Evolutionary conservation across 2,888 invertebrate genomes (phyloP), one percentile per base, ranked within the genome.

Genomic region (Acleris sparsana): DNA sequence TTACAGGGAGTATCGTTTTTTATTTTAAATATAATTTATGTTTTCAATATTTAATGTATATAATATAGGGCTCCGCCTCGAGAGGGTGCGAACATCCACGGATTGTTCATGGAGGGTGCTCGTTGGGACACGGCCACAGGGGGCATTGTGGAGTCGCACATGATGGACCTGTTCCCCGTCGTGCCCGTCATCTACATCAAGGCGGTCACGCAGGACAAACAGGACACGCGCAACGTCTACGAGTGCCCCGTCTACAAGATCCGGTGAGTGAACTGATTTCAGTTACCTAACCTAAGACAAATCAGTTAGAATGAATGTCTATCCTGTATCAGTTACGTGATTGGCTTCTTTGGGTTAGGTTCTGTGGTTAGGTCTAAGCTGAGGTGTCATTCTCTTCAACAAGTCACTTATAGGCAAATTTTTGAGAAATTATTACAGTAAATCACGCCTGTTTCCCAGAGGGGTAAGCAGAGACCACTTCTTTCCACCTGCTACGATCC

Each of bases 201-300:
- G 85, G 97, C 97, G 1, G 95, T 97, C 58, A 96, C 96, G 0
- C 96, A 96, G 82, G 98, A 99, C 86, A 97, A 98, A 81, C 97
- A 97, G 84, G 98, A 99, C 76, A 89, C 94, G 17, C 94, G 97
- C 72, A 97, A 96, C 82, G 94, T 97, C 71, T 98, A 98, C 87
- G 97, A 97, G 80, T 98, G 98, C 84, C 98, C 98, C 7, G 96
- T 98, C 6, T 99, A 99, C 86, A 98, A 98, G 90, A 98, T 98
- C 11, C 94, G 96, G 93, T 94, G 72, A 76, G 78, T 55, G n/a
- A 9, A 43, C 43, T 13, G 5, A 7, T 17, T 11, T 9, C 17
- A 49, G 11, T 49, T 11, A 18, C 46, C n/a, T 44, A 5, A 18
- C 46, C n/a, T 44, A 5, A 44, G 0, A 1, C 6, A 4, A 46